These are phyloP conservation scores for Drosophila rellima DNA, from an alignment of 2,888 invertebrate genomes.

Conservation along the genomic window DNA sequence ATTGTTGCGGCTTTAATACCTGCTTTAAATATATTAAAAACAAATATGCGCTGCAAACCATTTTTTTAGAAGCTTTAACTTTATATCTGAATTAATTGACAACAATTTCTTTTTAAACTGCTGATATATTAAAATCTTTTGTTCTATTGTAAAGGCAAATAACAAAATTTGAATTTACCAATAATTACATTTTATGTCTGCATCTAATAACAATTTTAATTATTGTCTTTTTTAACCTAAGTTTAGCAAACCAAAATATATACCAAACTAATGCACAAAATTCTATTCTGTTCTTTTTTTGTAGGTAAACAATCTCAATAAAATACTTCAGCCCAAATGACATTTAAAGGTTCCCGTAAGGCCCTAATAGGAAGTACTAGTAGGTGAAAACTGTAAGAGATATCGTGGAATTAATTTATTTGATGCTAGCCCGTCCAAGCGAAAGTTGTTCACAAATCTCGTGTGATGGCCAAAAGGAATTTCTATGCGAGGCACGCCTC, in stretches of 20 bases:
- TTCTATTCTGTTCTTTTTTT: slow-evolving; percentile 19
- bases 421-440: slow-evolving; percentile 36
- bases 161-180: too few relatives aligned
- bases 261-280: slow-evolving; percentile 13
- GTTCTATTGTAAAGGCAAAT: too few relatives aligned
- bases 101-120: too few relatives aligned
- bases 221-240: not conserved
- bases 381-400: slow-evolving; percentile 25
- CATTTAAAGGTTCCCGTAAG: slow-evolving; percentile 9
- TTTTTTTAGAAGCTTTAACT: too few relatives aligned
- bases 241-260: slow-evolving; percentile 2
- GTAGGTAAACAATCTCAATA: slow-evolving; percentile 47
- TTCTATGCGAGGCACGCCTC: slow-evolving; percentile 64
- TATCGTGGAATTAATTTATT: slow-evolving; percentile 44
- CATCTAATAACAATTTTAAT: not conserved
- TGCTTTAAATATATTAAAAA: too few relatives aligned
- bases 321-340: slow-evolving; percentile 2
- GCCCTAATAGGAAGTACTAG: slow-evolving; percentile 31
- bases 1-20: too few relatives aligned
- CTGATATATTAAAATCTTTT: too few relatives aligned
- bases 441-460: slow-evolving; percentile 65
- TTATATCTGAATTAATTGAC: too few relatives aligned
- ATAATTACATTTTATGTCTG: too few relatives aligned
- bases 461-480: slow-evolving; percentile 28
- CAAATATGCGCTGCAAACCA: too few relatives aligned